phyloP scores from a whole-genome alignment of 2,888 invertebrate genomes.

The Perithous albicinctus region DNA sequence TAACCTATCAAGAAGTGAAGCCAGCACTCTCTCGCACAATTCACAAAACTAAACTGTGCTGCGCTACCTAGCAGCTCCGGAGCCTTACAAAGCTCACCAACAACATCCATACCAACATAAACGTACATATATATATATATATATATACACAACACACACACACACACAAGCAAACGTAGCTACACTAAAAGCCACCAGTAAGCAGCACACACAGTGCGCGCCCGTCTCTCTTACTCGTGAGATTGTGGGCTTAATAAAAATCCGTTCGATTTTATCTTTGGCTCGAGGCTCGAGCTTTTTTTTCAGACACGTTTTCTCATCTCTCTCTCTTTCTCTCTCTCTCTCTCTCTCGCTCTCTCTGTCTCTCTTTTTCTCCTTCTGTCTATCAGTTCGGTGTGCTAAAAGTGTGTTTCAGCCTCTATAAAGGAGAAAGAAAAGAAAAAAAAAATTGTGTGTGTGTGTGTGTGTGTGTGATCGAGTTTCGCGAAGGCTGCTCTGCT shows the following conservation, averaged over 20 bases:
- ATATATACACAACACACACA: no score
- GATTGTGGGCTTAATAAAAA: conserved; percentile 27
- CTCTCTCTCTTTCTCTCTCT: conserved; percentile 17
- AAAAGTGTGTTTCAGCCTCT: conserved; percentile 46
- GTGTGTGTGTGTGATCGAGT: conserved; percentile 54
- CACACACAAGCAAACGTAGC: no score
- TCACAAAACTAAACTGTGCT: conserved; percentile 64
- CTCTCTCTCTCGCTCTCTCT: conserved; percentile 37
- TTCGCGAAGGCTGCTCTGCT: conserved; percentile 61
- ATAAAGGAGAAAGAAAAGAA: conserved; percentile 17
- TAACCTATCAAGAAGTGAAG: conserved; percentile 78
- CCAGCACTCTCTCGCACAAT: conserved; percentile 58
- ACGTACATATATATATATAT: not conserved
- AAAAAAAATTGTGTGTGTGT: no score
- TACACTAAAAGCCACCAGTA: not conserved
- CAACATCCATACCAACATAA: no score
- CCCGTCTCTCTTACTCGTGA: conserved; percentile 17
- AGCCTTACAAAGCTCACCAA: not conserved
- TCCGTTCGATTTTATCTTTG: conserved; percentile 44
- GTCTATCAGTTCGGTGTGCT: conserved; percentile 32
- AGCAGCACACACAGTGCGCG: conserved; percentile 15
- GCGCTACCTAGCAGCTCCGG: conserved; percentile 5
- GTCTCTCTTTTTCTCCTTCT: conserved; percentile 26
- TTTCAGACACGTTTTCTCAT: conserved; percentile 13
- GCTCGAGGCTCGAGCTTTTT: conserved; percentile 42